Conservation (phyloP, 2,888 invertebrate species). For the Mythimna vitellina region DNA sequence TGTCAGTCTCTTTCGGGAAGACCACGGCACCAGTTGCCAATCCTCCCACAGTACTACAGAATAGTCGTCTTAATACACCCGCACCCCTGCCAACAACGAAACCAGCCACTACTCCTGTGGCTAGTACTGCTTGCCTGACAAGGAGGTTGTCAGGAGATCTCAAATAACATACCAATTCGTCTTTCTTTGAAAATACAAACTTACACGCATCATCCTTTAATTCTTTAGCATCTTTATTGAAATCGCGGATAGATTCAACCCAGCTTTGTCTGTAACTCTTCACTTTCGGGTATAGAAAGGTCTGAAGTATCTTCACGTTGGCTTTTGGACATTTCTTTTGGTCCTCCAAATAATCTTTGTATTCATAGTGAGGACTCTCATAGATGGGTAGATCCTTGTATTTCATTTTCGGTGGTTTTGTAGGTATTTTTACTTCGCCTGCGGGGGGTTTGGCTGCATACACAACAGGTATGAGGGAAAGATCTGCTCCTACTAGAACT, state of each 20-base stretch:
- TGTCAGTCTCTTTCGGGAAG: slow-evolving; percentile 65
- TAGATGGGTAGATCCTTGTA: slow-evolving; percentile 80
- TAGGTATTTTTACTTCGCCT: slow-evolving; percentile 27
- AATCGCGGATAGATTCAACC: slow-evolving; percentile 34
- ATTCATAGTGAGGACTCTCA: slow-evolving; percentile 76
- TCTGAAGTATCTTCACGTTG: slow-evolving; percentile 72
- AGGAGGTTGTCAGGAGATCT: slow-evolving; percentile 70
- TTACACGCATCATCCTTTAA: slow-evolving; percentile 43
- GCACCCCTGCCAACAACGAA: slow-evolving; percentile 53
- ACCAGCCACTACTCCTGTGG: slow-evolving; percentile 66
- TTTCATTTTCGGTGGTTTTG: slow-evolving; percentile 79
- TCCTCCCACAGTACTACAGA: slow-evolving; percentile 25
- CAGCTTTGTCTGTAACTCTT: slow-evolving; percentile 58
- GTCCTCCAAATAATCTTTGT: slow-evolving; percentile 72
- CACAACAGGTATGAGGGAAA: slow-evolving; percentile 73
- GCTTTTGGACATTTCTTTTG: slow-evolving; percentile 69
- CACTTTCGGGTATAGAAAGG: slow-evolving; percentile 73
- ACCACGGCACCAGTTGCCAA: slow-evolving; percentile 35
- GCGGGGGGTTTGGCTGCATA: slow-evolving; percentile 70
- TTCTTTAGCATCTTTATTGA: slow-evolving; percentile 29
- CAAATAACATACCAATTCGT: slow-evolving; percentile 69
- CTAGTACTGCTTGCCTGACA: slow-evolving; percentile 68
- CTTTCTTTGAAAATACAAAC: slow-evolving; percentile 54
- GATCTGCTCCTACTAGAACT: slow-evolving; percentile 70
- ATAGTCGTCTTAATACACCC: slow-evolving; percentile 60